Base-by-base conservation (phyloP, 2,113 vertebrate genomes). In the Egretta garzetta region DNA sequence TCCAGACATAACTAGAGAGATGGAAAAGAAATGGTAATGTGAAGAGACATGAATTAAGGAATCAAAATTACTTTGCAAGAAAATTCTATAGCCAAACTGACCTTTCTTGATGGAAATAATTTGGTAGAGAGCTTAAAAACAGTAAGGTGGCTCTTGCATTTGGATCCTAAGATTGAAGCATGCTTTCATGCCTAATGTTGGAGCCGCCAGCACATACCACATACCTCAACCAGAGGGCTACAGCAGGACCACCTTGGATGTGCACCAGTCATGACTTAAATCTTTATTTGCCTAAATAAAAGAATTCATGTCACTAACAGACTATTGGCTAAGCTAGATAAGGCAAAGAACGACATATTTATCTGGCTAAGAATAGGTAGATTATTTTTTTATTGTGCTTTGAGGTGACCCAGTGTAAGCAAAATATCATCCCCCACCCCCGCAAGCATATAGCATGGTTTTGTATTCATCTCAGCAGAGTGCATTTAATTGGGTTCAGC, bases 111-210 rank as follows among this genome's bases (percentile, higher is more conserved):
- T 85, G 52, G 43, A 79, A 92, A 68, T 64, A 4, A 39, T 47
- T 67, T 63, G 17, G 23, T 35, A 68, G 70, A 28, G 26, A 75
- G 9, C 32, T 75, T 75, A 63, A 75, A 81, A 90, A 28, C 7
- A 55, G 26, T 20, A 10, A 71, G 26, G 24, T 77, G 55, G 21
- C 62, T 87, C n/a, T 81, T 4, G 1, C 8, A 39, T 63, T 68
- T 80, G 10, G 17, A 73, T 64, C 5, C 12, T 19, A 37, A 33
- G 17, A 7, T 8, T 68, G 22, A 20, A 80, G 4, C 26, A 75
- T 80, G n/a, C 10, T 60, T 75, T 74, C 49, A 10, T 1, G 0
- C 58, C 16, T 52, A 32, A 53, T 1, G 0, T 2, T 5, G 9
- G 27, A 85, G 18, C 10, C 5, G 9, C 13, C 3, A 37, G 7